phyloP scores from a whole-genome alignment of 2,797 vertebrate genomes.

The Acanthiza pusilla region DNA sequence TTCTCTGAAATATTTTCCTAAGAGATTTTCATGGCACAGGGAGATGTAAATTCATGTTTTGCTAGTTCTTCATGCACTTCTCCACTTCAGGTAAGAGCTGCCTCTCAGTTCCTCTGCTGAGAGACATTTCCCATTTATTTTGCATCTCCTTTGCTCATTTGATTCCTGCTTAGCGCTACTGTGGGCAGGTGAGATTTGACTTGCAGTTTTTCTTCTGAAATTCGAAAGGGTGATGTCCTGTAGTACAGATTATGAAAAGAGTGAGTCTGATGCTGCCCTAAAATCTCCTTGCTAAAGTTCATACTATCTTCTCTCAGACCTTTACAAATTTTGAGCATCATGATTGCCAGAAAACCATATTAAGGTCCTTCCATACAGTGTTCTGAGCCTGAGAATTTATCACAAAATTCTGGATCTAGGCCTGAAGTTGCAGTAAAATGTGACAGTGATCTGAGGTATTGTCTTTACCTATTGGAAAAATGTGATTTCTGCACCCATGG shows the following conservation, averaged over 20 bases:
- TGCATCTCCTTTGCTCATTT: background rate
- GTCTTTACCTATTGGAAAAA: background rate
- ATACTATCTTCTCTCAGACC: background rate
- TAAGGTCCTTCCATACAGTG: background rate
- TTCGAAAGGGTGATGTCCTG: background rate
- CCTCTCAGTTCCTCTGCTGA: background rate
- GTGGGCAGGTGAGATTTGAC: background rate
- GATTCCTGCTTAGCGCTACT: background rate
- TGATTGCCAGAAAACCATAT: accelerated
- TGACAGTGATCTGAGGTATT: background rate
- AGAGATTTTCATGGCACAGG: background rate
- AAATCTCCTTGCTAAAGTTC: background rate
- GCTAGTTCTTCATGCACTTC: background rate
- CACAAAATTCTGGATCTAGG: background rate
- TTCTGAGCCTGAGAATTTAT: background rate
- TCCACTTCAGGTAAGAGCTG: background rate
- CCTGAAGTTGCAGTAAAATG: background rate
- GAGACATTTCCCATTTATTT: background rate
- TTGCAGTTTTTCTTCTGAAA: background rate
- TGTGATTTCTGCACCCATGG: background rate
- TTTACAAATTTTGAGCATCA: background rate
- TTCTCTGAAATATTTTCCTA: background rate
- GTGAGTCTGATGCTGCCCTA: background rate
- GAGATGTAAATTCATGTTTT: background rate
- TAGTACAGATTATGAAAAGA: background rate